Evolutionary conservation across 2,797 vertebrate species (phyloP).

Genomic region (Manis javanica): DNA sequence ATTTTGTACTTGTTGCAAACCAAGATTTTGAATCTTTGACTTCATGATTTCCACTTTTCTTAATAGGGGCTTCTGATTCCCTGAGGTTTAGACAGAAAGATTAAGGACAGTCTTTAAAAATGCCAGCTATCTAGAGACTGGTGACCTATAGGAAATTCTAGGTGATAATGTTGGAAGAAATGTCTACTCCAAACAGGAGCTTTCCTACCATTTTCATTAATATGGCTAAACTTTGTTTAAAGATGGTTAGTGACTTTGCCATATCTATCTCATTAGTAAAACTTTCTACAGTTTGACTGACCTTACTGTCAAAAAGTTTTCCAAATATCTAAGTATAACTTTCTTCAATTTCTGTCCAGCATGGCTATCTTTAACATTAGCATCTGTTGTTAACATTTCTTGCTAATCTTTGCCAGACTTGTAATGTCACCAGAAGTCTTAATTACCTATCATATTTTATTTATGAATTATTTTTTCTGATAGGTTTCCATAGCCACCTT

Average conservation of each 20-base stretch:
- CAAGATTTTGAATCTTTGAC: neutral
- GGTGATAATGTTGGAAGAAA: slow-evolving; percentile 26
- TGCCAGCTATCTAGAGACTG: neutral
- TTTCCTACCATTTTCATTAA: slow-evolving; percentile 32
- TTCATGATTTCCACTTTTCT: neutral
- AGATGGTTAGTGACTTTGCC: slow-evolving; percentile 57
- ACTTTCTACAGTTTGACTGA: slow-evolving; percentile 39
- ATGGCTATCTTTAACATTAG: neutral
- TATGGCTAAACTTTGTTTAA: slow-evolving; percentile 48
- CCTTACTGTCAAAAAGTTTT: slow-evolving; percentile 54
- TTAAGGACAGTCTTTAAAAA: slow-evolving; percentile 37
- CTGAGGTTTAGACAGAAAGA: neutral
- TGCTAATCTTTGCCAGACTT: neutral
- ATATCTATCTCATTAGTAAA: slow-evolving; percentile 59
- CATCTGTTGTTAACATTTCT: slow-evolving; percentile 7
- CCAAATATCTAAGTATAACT: slow-evolving; percentile 59
- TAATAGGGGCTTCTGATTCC: neutral
- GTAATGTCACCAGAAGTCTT: neutral
- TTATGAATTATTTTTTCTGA: neutral
- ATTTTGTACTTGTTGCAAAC: neutral
- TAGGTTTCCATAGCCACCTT: neutral
- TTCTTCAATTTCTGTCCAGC: neutral
- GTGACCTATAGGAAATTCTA: neutral
- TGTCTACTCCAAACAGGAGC: slow-evolving; percentile 10
- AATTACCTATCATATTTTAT: slow-evolving; percentile 2